A percentile compares a stretch with the other conserved stretches of the same genome.
phyloP scores from a whole-genome alignment of 2,888 invertebrate genomes.

The Chydorus sphaericus region DNA sequence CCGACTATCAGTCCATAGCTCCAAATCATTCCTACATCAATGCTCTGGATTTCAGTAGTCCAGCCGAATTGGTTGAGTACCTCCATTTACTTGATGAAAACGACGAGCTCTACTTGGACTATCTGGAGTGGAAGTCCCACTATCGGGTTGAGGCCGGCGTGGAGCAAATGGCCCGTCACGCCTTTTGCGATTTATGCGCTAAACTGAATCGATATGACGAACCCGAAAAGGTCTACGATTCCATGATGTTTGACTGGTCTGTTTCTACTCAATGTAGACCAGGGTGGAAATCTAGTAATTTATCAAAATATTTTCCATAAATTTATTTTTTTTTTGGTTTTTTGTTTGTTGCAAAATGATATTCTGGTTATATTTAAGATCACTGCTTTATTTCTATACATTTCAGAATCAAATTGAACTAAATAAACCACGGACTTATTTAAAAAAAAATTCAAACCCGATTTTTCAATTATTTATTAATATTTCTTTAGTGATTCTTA shows the following conservation, averaged over 20 bases:
- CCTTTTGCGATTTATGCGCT: constrained; percentile 80
- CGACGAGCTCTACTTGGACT: constrained; percentile 81
- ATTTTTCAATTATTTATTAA: too few relatives aligned
- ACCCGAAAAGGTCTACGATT: constrained; percentile 36
- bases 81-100: constrained; percentile 69
- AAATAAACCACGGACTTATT: too few relatives aligned
- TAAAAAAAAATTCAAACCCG: too few relatives aligned
- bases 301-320: too few relatives aligned
- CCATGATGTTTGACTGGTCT: not conserved
- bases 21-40: constrained; percentile 87
- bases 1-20: constrained; percentile 75
- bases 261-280: too few relatives aligned
- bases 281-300: too few relatives aligned
- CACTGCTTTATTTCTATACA: too few relatives aligned
- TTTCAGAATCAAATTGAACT: too few relatives aligned
- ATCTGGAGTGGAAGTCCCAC: constrained; percentile 88
- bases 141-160: constrained; percentile 73
- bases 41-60: constrained; percentile 83
- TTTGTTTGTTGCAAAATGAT: too few relatives aligned
- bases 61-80: constrained; percentile 74
- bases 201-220: constrained; percentile 51
- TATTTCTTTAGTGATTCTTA: too few relatives aligned
- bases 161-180: constrained; percentile 88
- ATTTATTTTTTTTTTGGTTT: too few relatives aligned
- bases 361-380: too few relatives aligned